Evolutionary conservation across 2,113 vertebrate species (phyloP), one percentile per base, ranked within the genome.

Genomic region (Noturus placidus): DNA sequence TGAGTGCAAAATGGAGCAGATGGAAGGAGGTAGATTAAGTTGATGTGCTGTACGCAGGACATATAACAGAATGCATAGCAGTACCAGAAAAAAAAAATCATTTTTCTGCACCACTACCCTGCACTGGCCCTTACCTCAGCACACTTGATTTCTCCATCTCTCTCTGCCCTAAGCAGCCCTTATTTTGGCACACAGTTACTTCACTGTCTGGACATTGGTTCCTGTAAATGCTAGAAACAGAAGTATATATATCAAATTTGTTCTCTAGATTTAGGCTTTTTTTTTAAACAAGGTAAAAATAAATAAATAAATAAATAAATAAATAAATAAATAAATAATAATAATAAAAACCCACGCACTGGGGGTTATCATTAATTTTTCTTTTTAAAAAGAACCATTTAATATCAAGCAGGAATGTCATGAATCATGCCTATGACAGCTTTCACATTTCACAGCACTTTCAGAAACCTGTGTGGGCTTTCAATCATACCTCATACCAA

Each of bases 51-150:
- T 78, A 79, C 30, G 33, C 20, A 3, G 59, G 84, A 69, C 83
- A 38, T 86, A 87, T 82, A 79, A 46, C 77, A 74, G 83, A 85
- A 83, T 78, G 86, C 35, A 50, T 57, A 82, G 38, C 67, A 82
- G 8, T 70, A 76, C 65, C 82, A 85, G 87, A 82, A 90, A 10
- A 46, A 42, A 46, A 46, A 85, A 69, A 33, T 72, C 70, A 74
- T 72, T 87, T 87, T 87, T 87, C 70, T 17, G 79, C 86, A 89
- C 56, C 78, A 79, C 54, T 83, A 78, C 59, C 65, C 77, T 77
- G 80, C 63, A n/a, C 33, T 88, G 61, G 50, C 74, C 63, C 15
- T 59, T 63, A 63, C 52, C 27, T 86, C 46, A 67, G 59, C 59
- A 63, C 42, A 42, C 33, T 57, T 7, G 6, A 30, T 46, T 20